Conservation (phyloP, 1,140 invertebrate species). For the Steinernema feltiae region DNA sequence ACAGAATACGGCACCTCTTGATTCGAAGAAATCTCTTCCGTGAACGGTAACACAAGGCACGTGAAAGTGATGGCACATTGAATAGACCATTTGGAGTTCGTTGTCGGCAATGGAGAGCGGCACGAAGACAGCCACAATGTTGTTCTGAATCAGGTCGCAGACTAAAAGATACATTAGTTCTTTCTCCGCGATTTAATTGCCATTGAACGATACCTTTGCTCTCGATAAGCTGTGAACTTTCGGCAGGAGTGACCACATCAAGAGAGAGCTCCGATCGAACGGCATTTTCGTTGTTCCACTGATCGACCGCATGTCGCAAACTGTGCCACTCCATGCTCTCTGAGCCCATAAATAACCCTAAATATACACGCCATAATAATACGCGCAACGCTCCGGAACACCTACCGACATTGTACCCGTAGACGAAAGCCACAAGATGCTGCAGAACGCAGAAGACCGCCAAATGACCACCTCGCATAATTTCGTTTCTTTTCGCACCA, state of each 20-base stretch:
- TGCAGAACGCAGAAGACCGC: background rate
- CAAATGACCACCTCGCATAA: background rate
- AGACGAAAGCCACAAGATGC: background rate
- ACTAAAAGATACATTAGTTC: conserved; percentile 27
- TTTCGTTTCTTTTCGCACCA: background rate
- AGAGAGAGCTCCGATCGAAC: conserved; percentile 32
- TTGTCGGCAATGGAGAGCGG: conserved; percentile 26
- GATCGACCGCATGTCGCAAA: conserved; percentile 44
- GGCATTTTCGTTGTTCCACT: conserved; percentile 42
- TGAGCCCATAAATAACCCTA: background rate
- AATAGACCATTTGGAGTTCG: conserved; percentile 31
- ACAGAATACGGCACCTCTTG: background rate
- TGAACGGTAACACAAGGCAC: conserved; percentile 43
- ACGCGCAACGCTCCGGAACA: background rate
- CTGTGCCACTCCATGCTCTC: conserved; percentile 38
- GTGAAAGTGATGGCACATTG: conserved; percentile 54
- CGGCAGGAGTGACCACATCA: conserved; percentile 29
- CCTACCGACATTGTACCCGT: background rate
- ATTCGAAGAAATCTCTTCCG: background rate
- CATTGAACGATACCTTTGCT: conserved; percentile 20
- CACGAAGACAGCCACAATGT: conserved; percentile 44
- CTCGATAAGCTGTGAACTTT: conserved; percentile 31
- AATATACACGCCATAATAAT: background rate
- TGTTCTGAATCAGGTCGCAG: conserved; percentile 50
- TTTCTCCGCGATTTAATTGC: background rate